A percentile compares a stretch with the other conserved stretches of the same genome.
Conservation (phyloP, 2,888 invertebrate species). For the Standfussiana lucernea region DNA sequence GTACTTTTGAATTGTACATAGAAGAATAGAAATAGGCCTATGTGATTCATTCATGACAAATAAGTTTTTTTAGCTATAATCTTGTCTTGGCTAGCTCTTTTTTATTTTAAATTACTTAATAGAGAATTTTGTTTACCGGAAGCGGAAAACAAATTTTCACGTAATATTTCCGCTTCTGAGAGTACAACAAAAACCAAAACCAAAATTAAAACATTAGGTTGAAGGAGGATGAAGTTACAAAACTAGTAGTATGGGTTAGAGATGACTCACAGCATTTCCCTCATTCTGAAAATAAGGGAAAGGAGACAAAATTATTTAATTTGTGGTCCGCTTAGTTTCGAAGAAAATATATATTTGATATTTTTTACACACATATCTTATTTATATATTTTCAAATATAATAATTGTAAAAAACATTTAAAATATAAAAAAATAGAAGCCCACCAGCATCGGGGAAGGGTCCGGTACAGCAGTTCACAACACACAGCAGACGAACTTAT, state of each 20-base stretch:
- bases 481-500: too few relatives aligned
- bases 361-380: too few relatives aligned
- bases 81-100: neutral
- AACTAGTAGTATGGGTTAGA: neutral
- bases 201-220: neutral
- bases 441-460: too few relatives aligned
- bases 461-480: too few relatives aligned
- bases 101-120: neutral
- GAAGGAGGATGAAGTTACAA: neutral
- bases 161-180: conserved; percentile 43
- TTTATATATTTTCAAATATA: too few relatives aligned
- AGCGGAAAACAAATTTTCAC: conserved; percentile 62
- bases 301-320: too few relatives aligned
- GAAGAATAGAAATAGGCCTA: conserved; percentile 7
- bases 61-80: neutral
- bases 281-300: neutral
- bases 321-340: too few relatives aligned
- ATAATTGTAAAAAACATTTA: too few relatives aligned
- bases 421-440: too few relatives aligned
- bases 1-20: conserved; percentile 7
- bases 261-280: too few relatives aligned
- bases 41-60: neutral
- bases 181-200: neutral
- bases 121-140: conserved; percentile 40
- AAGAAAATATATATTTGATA: too few relatives aligned